Evolutionary conservation across 2,888 invertebrate genomes (phyloP), one percentile per base, ranked within the genome.

Genomic region (Tuberolachnus salignus): DNA sequence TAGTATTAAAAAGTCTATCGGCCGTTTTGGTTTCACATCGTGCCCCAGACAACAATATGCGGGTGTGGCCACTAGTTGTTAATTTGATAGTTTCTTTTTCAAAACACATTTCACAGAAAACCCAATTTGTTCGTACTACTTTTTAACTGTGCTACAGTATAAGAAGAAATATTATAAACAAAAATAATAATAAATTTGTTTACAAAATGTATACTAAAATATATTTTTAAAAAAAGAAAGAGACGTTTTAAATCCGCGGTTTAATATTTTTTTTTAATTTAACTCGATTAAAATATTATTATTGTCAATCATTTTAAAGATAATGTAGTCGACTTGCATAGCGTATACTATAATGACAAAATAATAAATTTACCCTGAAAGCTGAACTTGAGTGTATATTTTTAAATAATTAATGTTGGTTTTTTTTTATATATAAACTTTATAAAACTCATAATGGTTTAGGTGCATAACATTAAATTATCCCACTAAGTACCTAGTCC

Each of bases 361-460:
- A 63, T 51, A 64, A 74, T 74, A 74, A 53, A 64, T 74, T 74
- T 53, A 59, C 14, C 11, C 44, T 0, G 11, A 53, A 64, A 63
- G 23, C 63, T 44, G 61, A 64, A 44, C 44, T 64, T 53, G 53
- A 63, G 23, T 64, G n/a, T n/a, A 23, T 34, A 64, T 74, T 74
- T 53, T 53, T 64, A 74, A 72, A 74, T 64, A 64, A 64, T 74
- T 44, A 64, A 70, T 70, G 55, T 21, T n/a, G n/a, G n/a, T n/a
- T n/a, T 70, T 70, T 61, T 61, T 34, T 70, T 42, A 74, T 64
- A 74, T 42, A 74, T 64, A 74, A 74, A 74, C 73, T 74, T 63
- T 78, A 67, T 69, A 78, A 59, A 78, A 69, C 57, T 49, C 19
- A 59, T 66, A 57, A 57, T 34, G 44, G 57, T 46, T 23, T 49